Percentiles rank a stretch among this genome's conserved stretches.
Conservation (phyloP, 2,797 vertebrate genomes). For the Poeciliopsis presidionis region DNA sequence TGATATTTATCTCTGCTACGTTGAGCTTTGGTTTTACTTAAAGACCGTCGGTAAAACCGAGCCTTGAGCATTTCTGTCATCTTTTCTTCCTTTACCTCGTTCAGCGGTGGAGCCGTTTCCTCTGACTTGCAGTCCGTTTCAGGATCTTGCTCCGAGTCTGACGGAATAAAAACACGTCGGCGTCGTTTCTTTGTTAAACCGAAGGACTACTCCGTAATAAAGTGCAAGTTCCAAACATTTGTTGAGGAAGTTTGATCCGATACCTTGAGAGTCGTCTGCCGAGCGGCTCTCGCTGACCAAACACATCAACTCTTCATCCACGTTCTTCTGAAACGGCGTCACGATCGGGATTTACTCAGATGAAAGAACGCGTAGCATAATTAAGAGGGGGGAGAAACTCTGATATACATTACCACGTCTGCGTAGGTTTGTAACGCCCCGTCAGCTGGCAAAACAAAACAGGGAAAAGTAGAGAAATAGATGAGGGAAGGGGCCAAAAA, state of each 20-base stretch:
- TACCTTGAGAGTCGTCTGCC: slow-evolving; percentile 40
- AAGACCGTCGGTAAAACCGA: not conserved
- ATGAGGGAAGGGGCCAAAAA: not conserved
- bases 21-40: not conserved
- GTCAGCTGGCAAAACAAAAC: slow-evolving; percentile 26
- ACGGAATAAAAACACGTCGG: not conserved
- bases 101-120: not conserved
- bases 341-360: not conserved
- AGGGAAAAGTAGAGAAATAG: not conserved
- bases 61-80: not conserved
- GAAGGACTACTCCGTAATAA: not conserved
- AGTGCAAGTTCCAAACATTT: not conserved
- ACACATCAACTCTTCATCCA: slow-evolving; percentile 39
- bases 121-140: slow-evolving; percentile 28
- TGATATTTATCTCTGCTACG: not conserved
- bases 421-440: not conserved
- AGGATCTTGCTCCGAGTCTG: slow-evolving; percentile 27
- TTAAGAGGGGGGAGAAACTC: not conserved
- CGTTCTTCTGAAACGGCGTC: slow-evolving; percentile 22
- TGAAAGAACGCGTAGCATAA: not conserved
- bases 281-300: slow-evolving; percentile 23
- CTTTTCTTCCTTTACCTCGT: slow-evolving; percentile 28
- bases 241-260: not conserved
- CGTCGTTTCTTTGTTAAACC: not conserved
- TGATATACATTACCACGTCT: slow-evolving; percentile 34